Base-by-base conservation (phyloP, 2,113 vertebrate genomes). In the Rhea pennata region DNA sequence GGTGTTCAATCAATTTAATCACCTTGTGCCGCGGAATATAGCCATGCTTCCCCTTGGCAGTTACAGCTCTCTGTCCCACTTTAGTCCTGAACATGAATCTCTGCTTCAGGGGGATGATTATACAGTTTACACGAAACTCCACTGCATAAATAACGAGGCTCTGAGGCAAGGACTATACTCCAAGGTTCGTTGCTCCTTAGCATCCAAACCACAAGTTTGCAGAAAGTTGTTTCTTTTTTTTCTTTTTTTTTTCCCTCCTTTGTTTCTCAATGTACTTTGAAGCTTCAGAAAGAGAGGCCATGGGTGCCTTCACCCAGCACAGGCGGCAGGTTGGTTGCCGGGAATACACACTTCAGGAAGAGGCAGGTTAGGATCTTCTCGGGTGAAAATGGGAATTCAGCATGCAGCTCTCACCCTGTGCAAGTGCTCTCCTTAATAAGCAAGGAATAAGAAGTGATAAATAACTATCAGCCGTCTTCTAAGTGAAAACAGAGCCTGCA, bases 271-370 rank as follows among this genome's bases (percentile, higher is more conserved):
- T 11, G 4, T 8, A 58, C 44, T 72, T 39, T 15, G 21, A 58
- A 74, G 36, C 51, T 39, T 24, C 50, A 87, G 56, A 54, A 42
- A 42, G 29, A 1, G 12, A 33, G 26, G 62, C 1, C 22, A 8
- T 36, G 21, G 46, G 16, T 58, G 27, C 65, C 33, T 74, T 54
- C 76, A 81, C 8, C 31, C 33, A 40, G 19, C 46, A 12, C 0
- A 12, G 44, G 50, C 62, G 59, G 39, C 8, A 56, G 64, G 58
- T 39, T 79, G 21, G 31, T 50, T 56, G 48, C 17, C 39, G 58
- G 36, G 36, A 36, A 5, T 40, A 23, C 1, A 0, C 3, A 1
- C 46, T 27, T 72, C 33, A 16, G 15, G 8, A 69, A n/a, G 8
- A 67, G 15, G 33, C 23, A 78, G n/a, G 31, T 84, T 71, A 10